Conservation (phyloP, 2,888 invertebrate genomes). For the Syrista parreyssii region DNA sequence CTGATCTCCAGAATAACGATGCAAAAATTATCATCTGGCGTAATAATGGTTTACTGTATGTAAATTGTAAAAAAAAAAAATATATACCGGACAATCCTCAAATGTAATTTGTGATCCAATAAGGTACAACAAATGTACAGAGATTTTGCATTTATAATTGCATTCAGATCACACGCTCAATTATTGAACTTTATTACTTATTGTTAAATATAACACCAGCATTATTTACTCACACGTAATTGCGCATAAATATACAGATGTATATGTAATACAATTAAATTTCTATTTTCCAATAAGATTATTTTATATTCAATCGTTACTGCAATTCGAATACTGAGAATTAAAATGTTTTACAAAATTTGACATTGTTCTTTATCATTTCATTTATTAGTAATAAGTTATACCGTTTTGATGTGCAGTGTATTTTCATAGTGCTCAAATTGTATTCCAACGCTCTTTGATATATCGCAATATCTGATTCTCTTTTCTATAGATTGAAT, state of each 20-base stretch:
- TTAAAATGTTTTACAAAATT: not conserved
- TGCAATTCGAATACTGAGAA: not conserved
- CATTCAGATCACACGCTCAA: not conserved
- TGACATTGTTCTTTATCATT: not conserved
- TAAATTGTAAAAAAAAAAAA: not conserved
- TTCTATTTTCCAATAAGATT: not conserved
- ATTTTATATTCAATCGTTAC: not conserved
- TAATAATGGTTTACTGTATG: not conserved
- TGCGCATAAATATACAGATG: not conserved
- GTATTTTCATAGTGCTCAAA: too few species aligned
- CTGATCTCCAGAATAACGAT: not conserved
- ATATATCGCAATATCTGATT: not conserved
- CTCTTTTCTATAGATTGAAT: not conserved
- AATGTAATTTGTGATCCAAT: too few species aligned
- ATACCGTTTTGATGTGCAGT: not conserved
- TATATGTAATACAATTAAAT: not conserved
- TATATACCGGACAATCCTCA: too few species aligned
- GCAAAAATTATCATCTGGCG: not conserved
- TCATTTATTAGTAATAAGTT: not conserved
- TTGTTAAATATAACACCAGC: not conserved
- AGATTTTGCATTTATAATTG: not conserved
- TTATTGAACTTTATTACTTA: not conserved
- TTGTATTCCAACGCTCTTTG: too few species aligned
- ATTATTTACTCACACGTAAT: not conserved
- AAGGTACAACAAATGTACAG: too few species aligned